Evolutionary conservation across 2,797 vertebrate genomes (phyloP), one percentile per base, ranked within the genome.

Genomic region (Tympanoctomys barrerae): DNA sequence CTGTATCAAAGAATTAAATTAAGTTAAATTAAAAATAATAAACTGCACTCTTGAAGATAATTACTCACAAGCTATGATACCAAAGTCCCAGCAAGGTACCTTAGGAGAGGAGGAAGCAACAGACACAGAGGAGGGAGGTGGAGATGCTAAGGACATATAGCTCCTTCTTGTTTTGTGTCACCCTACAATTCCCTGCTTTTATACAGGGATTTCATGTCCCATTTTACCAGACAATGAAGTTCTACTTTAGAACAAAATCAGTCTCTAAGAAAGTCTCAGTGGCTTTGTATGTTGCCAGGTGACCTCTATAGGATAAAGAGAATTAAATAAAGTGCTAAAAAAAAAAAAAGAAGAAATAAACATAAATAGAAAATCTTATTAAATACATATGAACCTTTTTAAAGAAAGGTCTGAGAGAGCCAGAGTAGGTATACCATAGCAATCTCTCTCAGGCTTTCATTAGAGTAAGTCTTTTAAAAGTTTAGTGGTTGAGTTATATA

Each of bases 271-370:
- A 66, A 85, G n/a, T 36, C 13, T 59, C 28, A 70, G 59, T 82
- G 64, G 88, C 59, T 61, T 68, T 49, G 24, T 39, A 71, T 46
- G 26, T 83, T 46, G 4, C 31, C 80, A 68, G 26, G 18, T 49
- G 1, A 24, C 3, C 91, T 88, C 78, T 54, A 75, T 78, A 68
- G 68, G 62, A 79, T 86, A 9, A 75, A 83, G 66, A 77, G 28
- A 94, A 89, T 86, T 91, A 39, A 87, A 87, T 71, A 59, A 92
- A 91, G 36, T 36, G 46, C 83, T 49, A 28, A n/a, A 49, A 46
- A 52, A 81, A 28, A n/a, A 49, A 46, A 52, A 81, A 77, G 61
- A 54, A 68, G 11, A 81, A 59, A 81, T 9, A 83, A 81, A 12
- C 13, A 54, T 10, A 66, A 18, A 85, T 59, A 19, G 52, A 59